Evolutionary conservation across 2,888 invertebrate species (phyloP).

Genomic region (Drosophila quinaria): DNA sequence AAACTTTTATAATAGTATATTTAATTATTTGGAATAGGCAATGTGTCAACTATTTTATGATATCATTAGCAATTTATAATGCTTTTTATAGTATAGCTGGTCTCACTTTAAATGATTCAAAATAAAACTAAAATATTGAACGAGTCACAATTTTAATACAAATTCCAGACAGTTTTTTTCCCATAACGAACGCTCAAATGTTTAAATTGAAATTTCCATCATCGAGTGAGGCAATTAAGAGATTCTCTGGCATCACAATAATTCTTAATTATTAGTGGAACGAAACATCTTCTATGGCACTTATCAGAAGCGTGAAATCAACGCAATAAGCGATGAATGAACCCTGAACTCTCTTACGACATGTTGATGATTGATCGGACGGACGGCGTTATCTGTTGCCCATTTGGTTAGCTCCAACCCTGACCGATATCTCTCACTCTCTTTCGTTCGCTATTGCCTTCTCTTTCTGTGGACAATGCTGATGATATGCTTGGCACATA

Average conservation of each 20-base stretch:
- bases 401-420: constrained; percentile 44
- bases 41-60: constrained; percentile 13
- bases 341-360: constrained; percentile 54
- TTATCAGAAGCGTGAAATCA: constrained; percentile 52
- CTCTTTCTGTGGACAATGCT: constrained; percentile 1
- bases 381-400: constrained; percentile 29
- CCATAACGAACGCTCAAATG: background rate
- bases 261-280: constrained; percentile 30
- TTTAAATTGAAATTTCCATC: constrained; percentile 28
- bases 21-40: background rate
- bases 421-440: constrained; percentile 51
- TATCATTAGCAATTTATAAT: constrained; percentile 4
- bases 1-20: background rate
- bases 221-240: constrained; percentile 23
- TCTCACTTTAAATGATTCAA: constrained; percentile 7
- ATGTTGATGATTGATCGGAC: constrained; percentile 17
- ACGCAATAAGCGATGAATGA: constrained; percentile 48
- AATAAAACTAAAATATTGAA: constrained; percentile 22
- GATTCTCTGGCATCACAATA: constrained; percentile 19
- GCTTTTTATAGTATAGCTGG: background rate
- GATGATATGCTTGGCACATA: constrained; percentile 46
- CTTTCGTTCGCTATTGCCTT: no score
- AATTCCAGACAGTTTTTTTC: constrained; percentile 3
- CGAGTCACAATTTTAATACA: constrained; percentile 5
- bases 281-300: constrained; percentile 22